Percentiles rank a stretch among this genome's conserved stretches.
These are phyloP conservation scores for Tupaia tana DNA, from an alignment of 2,113 vertebrate species.

Conservation along the genomic window DNA sequence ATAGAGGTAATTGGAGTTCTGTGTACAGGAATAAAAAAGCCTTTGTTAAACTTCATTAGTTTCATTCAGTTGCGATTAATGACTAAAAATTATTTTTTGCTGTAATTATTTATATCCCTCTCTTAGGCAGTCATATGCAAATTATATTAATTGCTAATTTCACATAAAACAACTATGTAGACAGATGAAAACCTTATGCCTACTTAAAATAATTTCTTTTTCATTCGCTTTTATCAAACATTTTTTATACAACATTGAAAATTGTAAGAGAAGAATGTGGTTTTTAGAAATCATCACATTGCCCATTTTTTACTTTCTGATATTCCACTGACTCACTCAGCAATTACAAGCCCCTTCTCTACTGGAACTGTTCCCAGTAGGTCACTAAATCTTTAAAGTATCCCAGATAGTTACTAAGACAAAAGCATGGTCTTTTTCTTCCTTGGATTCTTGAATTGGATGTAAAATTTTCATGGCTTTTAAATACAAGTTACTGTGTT, in stretches of 20 bases:
- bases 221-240: slow-evolving; percentile 4
- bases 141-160: slow-evolving; percentile 49
- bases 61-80: slow-evolving; percentile 54
- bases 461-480: slow-evolving; percentile 33
- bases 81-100: slow-evolving; percentile 46
- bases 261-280: neutral
- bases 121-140: neutral
- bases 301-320: slow-evolving; percentile 11
- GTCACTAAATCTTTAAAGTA: slow-evolving; percentile 25
- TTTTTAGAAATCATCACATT: slow-evolving; percentile 15
- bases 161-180: neutral
- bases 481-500: slow-evolving; percentile 8
- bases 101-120: slow-evolving; percentile 49
- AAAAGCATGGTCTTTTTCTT: neutral
- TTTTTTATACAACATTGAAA: slow-evolving; percentile 30
- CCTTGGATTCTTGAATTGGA: neutral
- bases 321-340: neutral
- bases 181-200: neutral
- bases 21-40: neutral
- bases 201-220: slow-evolving; percentile 16
- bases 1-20: slow-evolving; percentile 43
- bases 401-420: slow-evolving; percentile 14
- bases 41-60: slow-evolving; percentile 60
- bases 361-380: neutral
- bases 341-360: neutral